Evolutionary conservation across 2,797 vertebrate species (phyloP).

Genomic region (Cryptoprocta ferox): DNA sequence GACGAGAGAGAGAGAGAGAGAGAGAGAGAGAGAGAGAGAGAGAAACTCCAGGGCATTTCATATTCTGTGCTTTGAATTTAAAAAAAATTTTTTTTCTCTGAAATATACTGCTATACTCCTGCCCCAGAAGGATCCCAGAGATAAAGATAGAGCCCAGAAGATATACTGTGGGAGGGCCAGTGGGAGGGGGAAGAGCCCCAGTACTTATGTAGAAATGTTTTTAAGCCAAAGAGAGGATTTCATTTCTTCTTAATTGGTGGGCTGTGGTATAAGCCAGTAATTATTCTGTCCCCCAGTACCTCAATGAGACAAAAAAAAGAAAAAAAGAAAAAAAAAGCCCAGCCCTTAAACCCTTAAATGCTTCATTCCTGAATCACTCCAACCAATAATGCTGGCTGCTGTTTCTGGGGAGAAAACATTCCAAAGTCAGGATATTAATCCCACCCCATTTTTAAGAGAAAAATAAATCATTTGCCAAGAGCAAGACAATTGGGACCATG

Average conservation of each 20-base stretch:
- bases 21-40: too few species aligned
- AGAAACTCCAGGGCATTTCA: not conserved
- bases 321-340: not conserved
- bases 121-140: conserved; percentile 30
- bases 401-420: conserved; percentile 54
- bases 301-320: not conserved
- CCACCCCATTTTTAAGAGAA: conserved; percentile 58
- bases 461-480: conserved; percentile 70
- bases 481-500: not conserved
- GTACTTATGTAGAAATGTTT: conserved; percentile 64
- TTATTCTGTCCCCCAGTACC: conserved; percentile 76
- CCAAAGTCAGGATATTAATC: conserved; percentile 46
- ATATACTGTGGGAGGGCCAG: conserved; percentile 55
- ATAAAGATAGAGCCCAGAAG: conserved; percentile 4
- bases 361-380: conserved; percentile 64
- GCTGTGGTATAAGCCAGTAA: conserved; percentile 69
- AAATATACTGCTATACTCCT: conserved; percentile 16
- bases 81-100: conserved; percentile 12
- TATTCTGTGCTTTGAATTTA: conserved; percentile 29
- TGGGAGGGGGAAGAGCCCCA: conserved; percentile 2
- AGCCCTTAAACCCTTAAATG: not conserved
- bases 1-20: not conserved
- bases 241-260: conserved; percentile 79
- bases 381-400: conserved; percentile 51
- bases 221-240: conserved; percentile 76